Evolutionary conservation across 2,888 invertebrate species (phyloP), one percentile per base, ranked within the genome.

Genomic region (Lamproptera curius): DNA sequence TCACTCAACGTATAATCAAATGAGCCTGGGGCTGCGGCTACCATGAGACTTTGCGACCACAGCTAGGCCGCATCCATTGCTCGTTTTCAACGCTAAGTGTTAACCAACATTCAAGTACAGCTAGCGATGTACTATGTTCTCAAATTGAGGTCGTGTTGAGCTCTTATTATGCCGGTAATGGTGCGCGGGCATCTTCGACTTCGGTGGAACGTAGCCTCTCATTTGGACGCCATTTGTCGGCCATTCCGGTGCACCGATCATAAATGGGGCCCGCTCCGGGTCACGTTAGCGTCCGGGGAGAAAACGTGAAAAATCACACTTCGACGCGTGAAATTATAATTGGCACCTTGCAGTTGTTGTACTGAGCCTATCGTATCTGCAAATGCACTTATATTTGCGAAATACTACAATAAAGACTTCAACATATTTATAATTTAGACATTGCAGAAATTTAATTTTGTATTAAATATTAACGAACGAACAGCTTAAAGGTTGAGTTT

Each of bases 1-100:
- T 79, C 82, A 77, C 84, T 80, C 86, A 85, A 87, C 86, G 79
- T 87, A 84, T 87, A 87, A 87, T 87, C 87, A 87, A 85, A 86
- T 76, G 78, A 76, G 87, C 87, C 85, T 74, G 76, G 68, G 83
- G 86, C 79, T 63, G 41, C 71, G 65, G 65, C 63, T 63, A 76
- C 73, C 56, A 64, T 53, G 54, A 49, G 55, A 58, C 51, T 55
- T 53, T 37, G 42, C 61, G 61, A 58, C 51, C 28, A 34, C 43
- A 54, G 51, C 44, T 46, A 34, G 36, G 33, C 47, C 56, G 77
- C 80, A 10, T 31, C 11, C 31, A 31, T 66, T 61, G 65, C 73
- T 55, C 14, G 16, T 1, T 1, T 9, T 10, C 9, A 31, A 50
- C 10, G 43, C 16, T 42, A 34, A n/a, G n/a, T n/a, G 16, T 10